Evolutionary conservation across 2,888 invertebrate species (phyloP).

Genomic region (Geophilus truncorum): DNA sequence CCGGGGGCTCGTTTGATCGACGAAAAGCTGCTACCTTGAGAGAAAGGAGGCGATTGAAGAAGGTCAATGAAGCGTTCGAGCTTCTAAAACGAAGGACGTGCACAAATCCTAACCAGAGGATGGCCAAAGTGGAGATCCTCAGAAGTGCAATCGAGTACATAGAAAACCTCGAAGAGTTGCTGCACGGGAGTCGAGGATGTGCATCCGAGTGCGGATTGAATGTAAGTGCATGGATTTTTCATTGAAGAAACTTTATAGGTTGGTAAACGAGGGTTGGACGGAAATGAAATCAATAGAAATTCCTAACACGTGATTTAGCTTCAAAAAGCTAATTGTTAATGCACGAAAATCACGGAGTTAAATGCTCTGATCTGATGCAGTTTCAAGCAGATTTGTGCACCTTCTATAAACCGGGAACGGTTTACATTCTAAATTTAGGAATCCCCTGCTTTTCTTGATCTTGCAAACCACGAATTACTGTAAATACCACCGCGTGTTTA

Average conservation of each 20-base stretch:
- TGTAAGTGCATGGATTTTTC: background rate
- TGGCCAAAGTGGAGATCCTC: constrained; percentile 96
- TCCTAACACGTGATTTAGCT: background rate
- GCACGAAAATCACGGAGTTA: no score
- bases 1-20: constrained; percentile 89
- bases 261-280: background rate
- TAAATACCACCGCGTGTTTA: no score
- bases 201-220: constrained; percentile 2
- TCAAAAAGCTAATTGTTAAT: background rate
- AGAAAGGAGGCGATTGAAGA: constrained; percentile 83
- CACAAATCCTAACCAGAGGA: constrained; percentile 88
- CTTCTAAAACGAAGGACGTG: constrained; percentile 85
- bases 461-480: no score
- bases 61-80: constrained; percentile 99
- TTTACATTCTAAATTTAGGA: no score
- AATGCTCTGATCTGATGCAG: no score
- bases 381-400: no score
- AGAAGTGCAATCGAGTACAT: constrained; percentile 97
- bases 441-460: no score
- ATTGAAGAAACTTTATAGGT: background rate
- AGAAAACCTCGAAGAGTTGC: constrained; percentile 77
- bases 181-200: constrained; percentile 45
- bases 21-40: constrained; percentile 95
- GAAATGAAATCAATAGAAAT: background rate
- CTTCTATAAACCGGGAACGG: no score